phyloP scores from a whole-genome alignment of 1,140 invertebrate genomes.

The Araneus ventricosus region DNA sequence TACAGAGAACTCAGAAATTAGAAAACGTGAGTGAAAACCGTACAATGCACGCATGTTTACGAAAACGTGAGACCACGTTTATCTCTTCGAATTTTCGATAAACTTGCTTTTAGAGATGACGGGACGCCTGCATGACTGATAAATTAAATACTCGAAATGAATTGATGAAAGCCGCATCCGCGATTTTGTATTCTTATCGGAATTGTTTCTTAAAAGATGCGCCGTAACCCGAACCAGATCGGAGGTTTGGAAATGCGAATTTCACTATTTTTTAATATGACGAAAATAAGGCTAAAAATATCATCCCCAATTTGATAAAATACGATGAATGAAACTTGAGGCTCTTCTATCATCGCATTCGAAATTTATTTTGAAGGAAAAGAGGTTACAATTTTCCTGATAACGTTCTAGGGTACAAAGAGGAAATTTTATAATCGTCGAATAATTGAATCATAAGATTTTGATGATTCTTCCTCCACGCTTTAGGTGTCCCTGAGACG shows the following conservation, averaged over 20 bases:
- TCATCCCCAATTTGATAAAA: background rate
- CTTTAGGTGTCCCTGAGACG: too few species aligned
- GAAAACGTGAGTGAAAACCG: background rate
- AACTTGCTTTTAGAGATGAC: background rate
- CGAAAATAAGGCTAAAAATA: constrained; percentile 4
- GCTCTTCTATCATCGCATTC: background rate
- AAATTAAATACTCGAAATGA: background rate
- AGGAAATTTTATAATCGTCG: too few species aligned
- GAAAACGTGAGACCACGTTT: background rate
- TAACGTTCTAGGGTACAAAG: too few species aligned
- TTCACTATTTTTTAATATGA: background rate
- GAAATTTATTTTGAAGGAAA: too few species aligned
- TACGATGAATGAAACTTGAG: background rate
- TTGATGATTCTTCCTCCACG: too few species aligned
- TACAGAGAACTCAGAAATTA: too few species aligned
- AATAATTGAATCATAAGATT: too few species aligned
- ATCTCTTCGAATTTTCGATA: background rate
- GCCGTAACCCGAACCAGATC: background rate
- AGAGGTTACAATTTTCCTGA: too few species aligned
- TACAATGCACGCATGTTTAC: background rate
- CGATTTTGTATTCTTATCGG: background rate
- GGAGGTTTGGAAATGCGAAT: background rate
- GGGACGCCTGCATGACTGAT: background rate
- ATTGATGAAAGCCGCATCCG: background rate
- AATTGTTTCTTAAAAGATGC: background rate